Conservation (phyloP, 2,113 vertebrate genomes). For the Globicephala melas region DNA sequence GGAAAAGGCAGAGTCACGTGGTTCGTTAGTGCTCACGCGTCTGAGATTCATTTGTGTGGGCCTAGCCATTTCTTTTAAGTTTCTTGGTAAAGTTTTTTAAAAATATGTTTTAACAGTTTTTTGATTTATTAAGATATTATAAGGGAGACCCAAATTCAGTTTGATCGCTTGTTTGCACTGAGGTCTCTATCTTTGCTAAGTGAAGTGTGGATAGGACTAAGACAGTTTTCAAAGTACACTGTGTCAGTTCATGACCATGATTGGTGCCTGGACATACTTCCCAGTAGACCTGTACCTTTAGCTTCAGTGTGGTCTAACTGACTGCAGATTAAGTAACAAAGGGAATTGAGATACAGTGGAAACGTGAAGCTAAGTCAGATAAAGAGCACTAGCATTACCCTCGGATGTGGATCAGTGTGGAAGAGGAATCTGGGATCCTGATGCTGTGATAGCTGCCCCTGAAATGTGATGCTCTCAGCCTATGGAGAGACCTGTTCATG, state of each 20-base stretch:
- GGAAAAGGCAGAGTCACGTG: neutral
- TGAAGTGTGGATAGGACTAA: neutral
- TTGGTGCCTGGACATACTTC: conserved; percentile 42
- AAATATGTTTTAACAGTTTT: conserved; percentile 30
- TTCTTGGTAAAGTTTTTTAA: conserved; percentile 29
- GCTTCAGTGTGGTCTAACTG: conserved; percentile 45
- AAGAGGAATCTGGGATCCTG: conserved; percentile 56
- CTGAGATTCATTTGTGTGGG: conserved; percentile 13
- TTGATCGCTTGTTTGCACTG: neutral
- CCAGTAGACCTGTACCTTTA: conserved; percentile 22
- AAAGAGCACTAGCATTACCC: conserved; percentile 58
- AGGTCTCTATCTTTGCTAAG: neutral
- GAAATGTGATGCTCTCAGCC: conserved; percentile 39
- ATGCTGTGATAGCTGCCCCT: conserved; percentile 33
- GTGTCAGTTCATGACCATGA: conserved; percentile 38
- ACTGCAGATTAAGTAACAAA: conserved; percentile 65
- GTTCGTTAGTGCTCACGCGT: neutral
- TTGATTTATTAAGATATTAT: neutral
- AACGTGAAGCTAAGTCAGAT: conserved; percentile 66
- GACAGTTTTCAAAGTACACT: neutral
- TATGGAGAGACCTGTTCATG: neutral
- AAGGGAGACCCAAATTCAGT: neutral
- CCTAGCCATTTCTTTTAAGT: conserved; percentile 22
- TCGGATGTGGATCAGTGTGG: conserved; percentile 40
- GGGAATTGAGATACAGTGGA: conserved; percentile 63